Evolutionary conservation across 2,888 invertebrate genomes (phyloP).

Genomic region (Dynastes maya): DNA sequence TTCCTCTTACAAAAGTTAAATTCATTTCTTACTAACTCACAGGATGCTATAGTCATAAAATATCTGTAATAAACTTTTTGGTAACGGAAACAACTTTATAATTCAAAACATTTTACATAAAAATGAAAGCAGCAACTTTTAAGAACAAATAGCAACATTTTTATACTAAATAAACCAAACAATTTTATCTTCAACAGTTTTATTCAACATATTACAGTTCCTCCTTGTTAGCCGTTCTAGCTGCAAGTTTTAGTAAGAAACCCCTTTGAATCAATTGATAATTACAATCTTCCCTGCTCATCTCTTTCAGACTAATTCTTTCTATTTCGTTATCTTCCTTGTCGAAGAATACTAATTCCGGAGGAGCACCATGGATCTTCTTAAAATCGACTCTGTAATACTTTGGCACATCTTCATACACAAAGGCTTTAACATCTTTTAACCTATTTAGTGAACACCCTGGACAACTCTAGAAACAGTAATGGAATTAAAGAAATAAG

Average conservation of each 20-base stretch:
- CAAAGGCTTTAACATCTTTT: conserved; percentile 78
- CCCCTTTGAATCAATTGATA: conserved; percentile 76
- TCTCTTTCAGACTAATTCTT: conserved; percentile 74
- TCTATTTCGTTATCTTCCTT: conserved; percentile 76
- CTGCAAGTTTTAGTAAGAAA: conserved; percentile 70
- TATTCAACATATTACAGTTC: conserved; percentile 68
- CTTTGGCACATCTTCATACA: conserved; percentile 79
- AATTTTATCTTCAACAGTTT: conserved; percentile 48
- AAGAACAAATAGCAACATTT: too few species aligned
- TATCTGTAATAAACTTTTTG: too few species aligned
- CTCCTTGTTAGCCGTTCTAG: conserved; percentile 63
- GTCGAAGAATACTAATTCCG: conserved; percentile 77
- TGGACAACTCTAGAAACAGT: conserved; percentile 76
- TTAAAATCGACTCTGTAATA: conserved; percentile 78
- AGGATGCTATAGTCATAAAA: too few species aligned
- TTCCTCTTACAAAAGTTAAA: too few species aligned
- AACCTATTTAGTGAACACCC: conserved; percentile 80
- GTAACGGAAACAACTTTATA: too few species aligned
- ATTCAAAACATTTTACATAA: too few species aligned
- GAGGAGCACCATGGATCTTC: conserved; percentile 78
- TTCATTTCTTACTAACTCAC: too few species aligned
- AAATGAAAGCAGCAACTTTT: too few species aligned
- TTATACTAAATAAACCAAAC: background rate
- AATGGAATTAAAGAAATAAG: background rate
- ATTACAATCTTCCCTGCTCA: conserved; percentile 79